Percentiles rank a stretch among this genome's conserved stretches.
Conservation (phyloP, 1,140 invertebrate genomes). For the Aphidius ervi region DNA sequence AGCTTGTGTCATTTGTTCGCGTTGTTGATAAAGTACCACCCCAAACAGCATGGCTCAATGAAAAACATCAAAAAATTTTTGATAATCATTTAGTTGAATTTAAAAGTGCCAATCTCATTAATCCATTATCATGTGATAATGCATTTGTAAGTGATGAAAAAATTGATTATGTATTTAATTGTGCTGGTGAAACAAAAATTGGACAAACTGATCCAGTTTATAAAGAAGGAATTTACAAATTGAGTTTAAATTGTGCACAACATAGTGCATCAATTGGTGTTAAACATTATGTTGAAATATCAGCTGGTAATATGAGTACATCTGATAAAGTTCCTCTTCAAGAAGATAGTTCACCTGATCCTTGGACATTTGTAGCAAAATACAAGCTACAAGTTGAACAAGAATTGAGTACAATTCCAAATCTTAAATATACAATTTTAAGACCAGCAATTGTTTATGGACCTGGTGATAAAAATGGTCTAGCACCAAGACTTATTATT, state of each 20-base stretch:
- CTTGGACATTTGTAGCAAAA: conserved; percentile 78
- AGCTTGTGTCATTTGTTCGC: conserved; percentile 69
- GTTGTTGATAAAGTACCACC: conserved; percentile 90
- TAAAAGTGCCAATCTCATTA: conserved; percentile 86
- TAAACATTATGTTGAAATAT: conserved; percentile 77
- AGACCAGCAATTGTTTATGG: conserved; percentile 86
- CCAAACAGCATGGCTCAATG: conserved; percentile 84
- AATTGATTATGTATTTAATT: conserved; percentile 82
- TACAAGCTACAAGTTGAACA: conserved; percentile 82
- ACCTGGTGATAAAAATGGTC: conserved; percentile 72
- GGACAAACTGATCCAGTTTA: conserved; percentile 86
- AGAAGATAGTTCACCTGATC: conserved; percentile 71
- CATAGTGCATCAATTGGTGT: conserved; percentile 68
- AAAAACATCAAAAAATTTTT: conserved; percentile 68
- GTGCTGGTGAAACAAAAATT: conserved; percentile 84
- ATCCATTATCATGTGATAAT: conserved; percentile 71
- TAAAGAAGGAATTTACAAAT: conserved; percentile 80
- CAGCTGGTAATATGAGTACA: conserved; percentile 74
- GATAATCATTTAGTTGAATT: conserved; percentile 75
- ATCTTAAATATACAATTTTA: conserved; percentile 76
- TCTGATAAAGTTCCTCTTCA: conserved; percentile 77
- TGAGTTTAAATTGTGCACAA: conserved; percentile 78
- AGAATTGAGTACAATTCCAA: conserved; percentile 63
- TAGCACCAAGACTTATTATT: conserved; percentile 78
- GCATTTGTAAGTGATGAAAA: conserved; percentile 61